Percentiles rank a stretch among this genome's conserved stretches.
Conservation (phyloP, 2,797 vertebrate species). For the Pantherophis vulpinus region DNA sequence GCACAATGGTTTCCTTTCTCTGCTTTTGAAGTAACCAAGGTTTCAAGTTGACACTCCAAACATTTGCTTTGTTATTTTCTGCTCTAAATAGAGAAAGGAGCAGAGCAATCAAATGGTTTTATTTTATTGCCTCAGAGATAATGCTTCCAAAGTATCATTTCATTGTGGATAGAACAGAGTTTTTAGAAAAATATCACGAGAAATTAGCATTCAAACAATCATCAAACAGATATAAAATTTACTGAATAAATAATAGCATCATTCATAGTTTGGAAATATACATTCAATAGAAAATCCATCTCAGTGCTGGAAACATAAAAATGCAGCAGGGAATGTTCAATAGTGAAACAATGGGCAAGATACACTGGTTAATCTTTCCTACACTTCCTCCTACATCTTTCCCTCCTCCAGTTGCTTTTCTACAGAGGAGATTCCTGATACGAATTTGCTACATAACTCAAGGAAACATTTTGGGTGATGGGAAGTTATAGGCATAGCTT, state of each 20-base stretch:
- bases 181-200: neutral
- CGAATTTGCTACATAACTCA: neutral
- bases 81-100: slow-evolving; percentile 8
- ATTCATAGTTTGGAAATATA: neutral
- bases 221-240: neutral
- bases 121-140: slow-evolving; percentile 16
- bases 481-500: neutral
- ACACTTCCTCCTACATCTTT: neutral
- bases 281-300: neutral
- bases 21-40: neutral
- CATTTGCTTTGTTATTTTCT: slow-evolving; percentile 6
- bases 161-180: neutral
- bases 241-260: slow-evolving; percentile 6
- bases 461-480: neutral
- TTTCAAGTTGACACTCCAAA: neutral
- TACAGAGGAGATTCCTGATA: neutral
- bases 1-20: neutral
- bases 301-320: neutral
- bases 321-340: neutral
- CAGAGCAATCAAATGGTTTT: slow-evolving; percentile 25
- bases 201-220: neutral
- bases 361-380: neutral
- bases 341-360: neutral
- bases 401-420: neutral
- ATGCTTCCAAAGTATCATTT: neutral